phyloP scores from a whole-genome alignment of 2,113 vertebrate genomes.

The Formicarius rufipectus region DNA sequence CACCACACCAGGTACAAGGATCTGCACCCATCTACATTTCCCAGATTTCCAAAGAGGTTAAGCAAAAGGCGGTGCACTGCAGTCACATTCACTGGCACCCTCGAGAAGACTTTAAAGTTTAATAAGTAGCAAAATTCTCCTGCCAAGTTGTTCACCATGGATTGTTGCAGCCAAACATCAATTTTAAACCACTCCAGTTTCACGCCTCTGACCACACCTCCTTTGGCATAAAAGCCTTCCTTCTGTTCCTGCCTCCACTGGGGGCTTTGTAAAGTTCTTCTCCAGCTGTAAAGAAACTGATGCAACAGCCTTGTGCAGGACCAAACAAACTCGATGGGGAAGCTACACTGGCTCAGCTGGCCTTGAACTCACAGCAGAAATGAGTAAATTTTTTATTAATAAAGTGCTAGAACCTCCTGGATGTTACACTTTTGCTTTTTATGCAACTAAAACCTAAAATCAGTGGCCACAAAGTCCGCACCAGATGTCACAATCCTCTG shows the following conservation, averaged over 20 bases:
- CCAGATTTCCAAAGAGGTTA: not conserved
- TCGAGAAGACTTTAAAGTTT: not conserved
- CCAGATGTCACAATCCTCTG: not conserved
- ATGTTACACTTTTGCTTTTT: not conserved
- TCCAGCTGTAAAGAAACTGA: not conserved
- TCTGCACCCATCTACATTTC: not conserved
- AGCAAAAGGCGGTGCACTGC: not conserved
- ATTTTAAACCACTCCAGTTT: not conserved
- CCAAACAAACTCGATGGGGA: not conserved
- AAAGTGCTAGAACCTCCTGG: not conserved
- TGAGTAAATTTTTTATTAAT: not conserved
- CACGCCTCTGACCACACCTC: not conserved
- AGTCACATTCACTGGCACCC: not conserved
- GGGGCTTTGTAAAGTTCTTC: not conserved
- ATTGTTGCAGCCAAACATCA: not conserved
- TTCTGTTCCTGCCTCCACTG: not conserved
- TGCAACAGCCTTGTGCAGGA: not conserved
- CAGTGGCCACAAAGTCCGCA: not conserved
- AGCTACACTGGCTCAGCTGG: not conserved
- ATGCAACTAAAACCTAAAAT: not conserved
- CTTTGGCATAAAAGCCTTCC: not conserved
- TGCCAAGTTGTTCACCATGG: not conserved
- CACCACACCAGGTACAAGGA: not conserved
- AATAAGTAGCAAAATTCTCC: not conserved
- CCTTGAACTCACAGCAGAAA: not conserved